Evolutionary conservation across 2,113 vertebrate genomes (phyloP), one percentile per base, ranked within the genome.

Genomic region (Seriola rivoliana): DNA sequence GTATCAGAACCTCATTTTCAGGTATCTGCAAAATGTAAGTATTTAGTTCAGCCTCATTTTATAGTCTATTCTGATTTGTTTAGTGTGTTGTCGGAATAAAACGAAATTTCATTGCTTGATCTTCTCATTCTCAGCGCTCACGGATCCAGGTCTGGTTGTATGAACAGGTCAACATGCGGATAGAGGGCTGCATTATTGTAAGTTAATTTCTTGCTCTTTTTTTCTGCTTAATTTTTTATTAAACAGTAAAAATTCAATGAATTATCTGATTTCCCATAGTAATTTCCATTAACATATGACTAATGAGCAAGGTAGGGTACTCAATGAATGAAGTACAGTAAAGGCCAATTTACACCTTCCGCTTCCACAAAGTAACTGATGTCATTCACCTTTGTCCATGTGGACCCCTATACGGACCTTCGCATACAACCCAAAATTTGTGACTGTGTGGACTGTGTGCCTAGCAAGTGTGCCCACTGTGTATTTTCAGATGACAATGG

Each of bases 121-220:
- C 3, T 4, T 58, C 1, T 76, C 0, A 11, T 71, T 72, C 69
- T 8, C 94, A 99, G 98, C 95, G 98, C 23, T 99, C 98, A 16
- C 93, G 97, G 69, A 99, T 99, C 93, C 98, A 99, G 85, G 98
- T 99, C 40, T 99, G 98, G 98, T 93, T 99, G 44, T 99, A 99
- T 25, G 98, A 99, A 84, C 98, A 99, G 81, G 97, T 99, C 79
- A 99, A 99, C 94, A 99, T 99, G 98, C 94, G 98, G 94, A 98
- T 99, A 96, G 98, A 99, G 86, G 98, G 98, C 69, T 99, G 98
- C 91, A 99, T 99, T 88, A 99, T 99, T 81, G 98, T 99, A 95
- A 98, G 98, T 97, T 8, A 23, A 0, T 1, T 0, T 2, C 38
- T 3, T 34, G 3, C 4, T 23, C 0, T 48, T 59, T 44, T 16